These are phyloP conservation scores for Drosophila teissieri DNA, from an alignment of 1,140 invertebrate species.

Conservation along the genomic window DNA sequence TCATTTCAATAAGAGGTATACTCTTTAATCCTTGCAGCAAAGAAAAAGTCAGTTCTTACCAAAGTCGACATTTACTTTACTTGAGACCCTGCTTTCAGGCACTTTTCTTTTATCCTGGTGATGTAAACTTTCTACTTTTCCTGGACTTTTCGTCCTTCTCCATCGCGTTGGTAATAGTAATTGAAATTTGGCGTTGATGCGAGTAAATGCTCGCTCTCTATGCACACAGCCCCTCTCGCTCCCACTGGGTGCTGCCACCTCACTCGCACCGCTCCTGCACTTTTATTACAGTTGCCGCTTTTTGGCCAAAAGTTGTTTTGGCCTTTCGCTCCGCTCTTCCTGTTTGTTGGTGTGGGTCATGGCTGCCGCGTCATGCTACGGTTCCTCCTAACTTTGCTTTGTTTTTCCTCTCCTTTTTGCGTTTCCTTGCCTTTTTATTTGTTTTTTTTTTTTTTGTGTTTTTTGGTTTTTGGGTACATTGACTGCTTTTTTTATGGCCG, in stretches of 20 bases:
- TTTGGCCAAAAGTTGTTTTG: slow-evolving; percentile 72
- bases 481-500: slow-evolving; percentile 69
- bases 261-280: slow-evolving; percentile 35
- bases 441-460: not conserved
- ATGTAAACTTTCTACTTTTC: slow-evolving; percentile 24
- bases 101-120: not conserved
- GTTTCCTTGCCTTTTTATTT: slow-evolving; percentile 9
- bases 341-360: slow-evolving; percentile 84
- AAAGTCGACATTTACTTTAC: not conserved
- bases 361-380: slow-evolving; percentile 77
- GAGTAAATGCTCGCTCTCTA: slow-evolving; percentile 65
- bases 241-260: slow-evolving; percentile 1
- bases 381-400: slow-evolving; percentile 19
- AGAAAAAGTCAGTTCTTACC: not conserved
- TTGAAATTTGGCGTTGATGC: slow-evolving; percentile 84
- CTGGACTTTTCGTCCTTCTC: slow-evolving; percentile 17
- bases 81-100: not conserved
- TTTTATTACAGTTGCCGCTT: slow-evolving; percentile 71
- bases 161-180: slow-evolving; percentile 74
- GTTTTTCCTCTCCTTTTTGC: not conserved
- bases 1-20: too few species aligned
- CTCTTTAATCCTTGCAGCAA: too few species aligned
- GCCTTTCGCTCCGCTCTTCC: slow-evolving; percentile 64
- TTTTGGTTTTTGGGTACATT: slow-evolving; percentile 39
- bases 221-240: slow-evolving; percentile 13